Evolutionary conservation across 2,113 vertebrate genomes (phyloP), one percentile per base, ranked within the genome.

Genomic region (Acinonyx jubatus): DNA sequence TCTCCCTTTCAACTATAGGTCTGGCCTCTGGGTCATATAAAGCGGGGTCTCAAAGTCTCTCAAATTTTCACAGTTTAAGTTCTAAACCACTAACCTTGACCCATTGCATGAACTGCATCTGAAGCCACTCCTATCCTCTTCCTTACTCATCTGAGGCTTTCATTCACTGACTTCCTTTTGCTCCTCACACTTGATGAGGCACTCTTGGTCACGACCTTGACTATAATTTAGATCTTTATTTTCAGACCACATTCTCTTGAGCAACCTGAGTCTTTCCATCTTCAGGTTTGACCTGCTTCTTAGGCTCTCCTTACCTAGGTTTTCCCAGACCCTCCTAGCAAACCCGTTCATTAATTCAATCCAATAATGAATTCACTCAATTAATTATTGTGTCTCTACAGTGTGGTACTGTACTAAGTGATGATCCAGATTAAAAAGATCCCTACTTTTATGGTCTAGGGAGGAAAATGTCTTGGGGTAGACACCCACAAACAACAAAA

Each of bases 101-200:
- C 19, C 41, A 1, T 19, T 2, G 48, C 3, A 29, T 4, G 6
- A 74, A 7, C 2, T 16, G 29, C 16, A 0, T 16, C 41, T 27
- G 74, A 88, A 36, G 29, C 76, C 13, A 12, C 52, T 48, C 7
- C 6, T 15, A 13, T 18, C 11, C 5, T 11, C 31, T 14, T 41
- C 13, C 0, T 4, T 1, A 5, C 48, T 33, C 21, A 27, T 21
- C 27, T 3, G 23, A 15, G 57, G 52, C 12, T 7, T 55, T n/a
- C 5, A 25, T 25, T 14, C 52, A 2, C 0, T 45, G 48, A 76
- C 80, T 69, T 41, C 63, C 18, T 3, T 85, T 61, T 57, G 5
- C 14, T 69, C 52, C 65, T 79, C 21, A 73, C 9, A 33, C 4
- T 16, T 31, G 27, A 65, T 0, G 11, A 61, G 48, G 4, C 4